Conservation (phyloP, 2,113 vertebrate genomes). For the Pollimyrus isidori region DNA sequence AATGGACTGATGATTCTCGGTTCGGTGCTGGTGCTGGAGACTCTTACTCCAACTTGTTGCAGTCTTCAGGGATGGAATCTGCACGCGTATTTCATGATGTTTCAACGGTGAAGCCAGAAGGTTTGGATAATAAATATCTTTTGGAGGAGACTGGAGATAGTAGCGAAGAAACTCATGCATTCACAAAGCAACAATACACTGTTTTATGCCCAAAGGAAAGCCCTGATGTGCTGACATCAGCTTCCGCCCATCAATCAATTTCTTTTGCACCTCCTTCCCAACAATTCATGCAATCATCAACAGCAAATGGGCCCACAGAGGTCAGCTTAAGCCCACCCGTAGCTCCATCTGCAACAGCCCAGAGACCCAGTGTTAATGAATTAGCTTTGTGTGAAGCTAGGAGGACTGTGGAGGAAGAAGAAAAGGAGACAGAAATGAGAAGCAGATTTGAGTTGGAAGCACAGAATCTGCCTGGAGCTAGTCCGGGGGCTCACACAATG, state of each 20-base stretch:
- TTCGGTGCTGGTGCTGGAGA: not conserved
- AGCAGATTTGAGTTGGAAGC: slow-evolving; percentile 53
- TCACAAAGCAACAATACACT: slow-evolving; percentile 50
- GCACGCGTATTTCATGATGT: slow-evolving; percentile 57
- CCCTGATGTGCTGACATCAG: slow-evolving; percentile 38
- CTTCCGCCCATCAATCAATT: slow-evolving; percentile 30
- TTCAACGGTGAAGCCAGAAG: slow-evolving; percentile 61
- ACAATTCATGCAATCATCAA: slow-evolving; percentile 40
- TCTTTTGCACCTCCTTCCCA: slow-evolving; percentile 28
- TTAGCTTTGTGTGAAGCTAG: slow-evolving; percentile 25
- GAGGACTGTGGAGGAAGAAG: slow-evolving; percentile 24
- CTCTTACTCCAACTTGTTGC: slow-evolving; percentile 23
- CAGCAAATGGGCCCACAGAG: slow-evolving; percentile 65
- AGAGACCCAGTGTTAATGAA: slow-evolving; percentile 42
- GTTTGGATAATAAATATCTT: slow-evolving; percentile 38
- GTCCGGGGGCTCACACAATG: slow-evolving; percentile 40
- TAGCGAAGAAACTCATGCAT: slow-evolving; percentile 45
- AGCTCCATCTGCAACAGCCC: slow-evolving; percentile 27
- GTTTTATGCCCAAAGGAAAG: slow-evolving; percentile 56
- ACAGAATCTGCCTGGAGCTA: slow-evolving; percentile 46
- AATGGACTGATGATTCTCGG: slow-evolving; percentile 1
- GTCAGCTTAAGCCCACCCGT: slow-evolving; percentile 54
- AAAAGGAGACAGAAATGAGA: slow-evolving; percentile 47
- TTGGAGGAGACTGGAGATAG: slow-evolving; percentile 45
- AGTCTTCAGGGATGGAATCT: slow-evolving; percentile 29